Evolutionary conservation across 2,888 invertebrate species (phyloP).

Genomic region (Lymantria monacha): DNA sequence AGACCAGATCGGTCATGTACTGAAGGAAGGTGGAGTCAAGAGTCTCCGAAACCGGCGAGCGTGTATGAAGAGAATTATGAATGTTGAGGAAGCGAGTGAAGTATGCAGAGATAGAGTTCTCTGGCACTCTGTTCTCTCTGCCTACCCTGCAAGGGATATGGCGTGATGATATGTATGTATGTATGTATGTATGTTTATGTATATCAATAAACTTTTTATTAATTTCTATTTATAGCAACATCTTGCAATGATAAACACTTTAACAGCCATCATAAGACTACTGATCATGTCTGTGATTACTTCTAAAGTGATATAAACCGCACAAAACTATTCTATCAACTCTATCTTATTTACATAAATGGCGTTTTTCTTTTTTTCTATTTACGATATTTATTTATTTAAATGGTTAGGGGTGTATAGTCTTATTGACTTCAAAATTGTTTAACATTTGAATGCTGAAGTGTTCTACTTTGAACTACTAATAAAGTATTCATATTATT

Average conservation of each 20-base stretch:
- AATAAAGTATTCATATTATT: conserved; percentile 32
- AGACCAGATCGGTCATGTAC: too few species aligned
- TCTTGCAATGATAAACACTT: neutral
- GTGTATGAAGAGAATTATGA: too few species aligned
- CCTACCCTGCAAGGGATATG: too few species aligned
- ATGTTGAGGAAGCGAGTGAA: too few species aligned
- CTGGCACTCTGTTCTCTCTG: too few species aligned
- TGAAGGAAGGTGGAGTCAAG: too few species aligned
- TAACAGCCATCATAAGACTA: conserved; percentile 22
- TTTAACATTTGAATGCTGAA: conserved; percentile 21
- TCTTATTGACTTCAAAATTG: conserved; percentile 27
- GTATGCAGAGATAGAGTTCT: too few species aligned
- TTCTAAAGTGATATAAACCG: conserved; percentile 9
- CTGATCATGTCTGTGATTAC: conserved; percentile 30
- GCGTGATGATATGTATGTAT: too few species aligned
- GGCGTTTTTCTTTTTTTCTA: conserved; percentile 15
- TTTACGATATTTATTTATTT: conserved; percentile 32
- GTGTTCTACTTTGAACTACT: conserved; percentile 30
- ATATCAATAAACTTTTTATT: neutral
- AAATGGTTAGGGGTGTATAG: conserved; percentile 16
- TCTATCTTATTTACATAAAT: conserved; percentile 11
- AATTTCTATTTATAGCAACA: neutral
- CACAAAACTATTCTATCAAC: conserved; percentile 22
- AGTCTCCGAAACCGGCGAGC: too few species aligned
- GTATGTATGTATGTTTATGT: neutral